Percentiles rank a stretch among this genome's conserved stretches.
phyloP scores from a whole-genome alignment of 2,113 vertebrate species.

The Myotis lucifugus region DNA sequence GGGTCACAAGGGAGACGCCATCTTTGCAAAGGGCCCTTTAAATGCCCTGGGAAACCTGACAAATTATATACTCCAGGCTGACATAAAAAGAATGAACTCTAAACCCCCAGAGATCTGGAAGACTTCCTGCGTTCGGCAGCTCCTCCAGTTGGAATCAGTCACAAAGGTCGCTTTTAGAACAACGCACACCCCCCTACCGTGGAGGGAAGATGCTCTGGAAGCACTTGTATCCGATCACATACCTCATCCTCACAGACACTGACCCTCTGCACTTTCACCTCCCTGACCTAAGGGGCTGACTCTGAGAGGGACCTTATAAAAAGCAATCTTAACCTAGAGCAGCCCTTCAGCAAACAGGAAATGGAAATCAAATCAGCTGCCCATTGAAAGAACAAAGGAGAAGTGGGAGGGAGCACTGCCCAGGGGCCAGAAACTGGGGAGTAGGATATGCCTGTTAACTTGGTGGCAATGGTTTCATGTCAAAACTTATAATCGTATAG shows the following conservation, averaged over 20 bases:
- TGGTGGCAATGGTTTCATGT: background rate
- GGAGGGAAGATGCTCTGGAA: background rate
- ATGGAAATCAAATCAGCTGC: background rate
- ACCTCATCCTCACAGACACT: fast-evolving
- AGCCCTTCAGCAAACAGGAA: background rate
- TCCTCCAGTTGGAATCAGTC: background rate
- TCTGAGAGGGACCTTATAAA: background rate
- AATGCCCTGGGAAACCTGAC: fast-evolving
- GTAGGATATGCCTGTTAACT: background rate
- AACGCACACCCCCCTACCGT: fast-evolving
- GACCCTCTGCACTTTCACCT: background rate
- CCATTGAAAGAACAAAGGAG: background rate
- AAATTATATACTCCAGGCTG: background rate
- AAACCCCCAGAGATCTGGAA: background rate
- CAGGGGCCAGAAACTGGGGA: fast-evolving
- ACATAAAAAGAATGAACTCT: background rate
- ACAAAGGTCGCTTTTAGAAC: background rate
- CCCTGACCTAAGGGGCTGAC: background rate
- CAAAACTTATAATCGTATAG: background rate
- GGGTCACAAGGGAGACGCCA: background rate
- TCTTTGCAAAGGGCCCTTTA: background rate
- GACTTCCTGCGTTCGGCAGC: background rate
- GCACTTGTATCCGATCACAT: fast-evolving
- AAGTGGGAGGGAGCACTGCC: background rate
- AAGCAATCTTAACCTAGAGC: background rate